Evolutionary conservation across 2,888 invertebrate genomes (phyloP), one percentile per base, ranked within the genome.

Genomic region (Elmis aenea): DNA sequence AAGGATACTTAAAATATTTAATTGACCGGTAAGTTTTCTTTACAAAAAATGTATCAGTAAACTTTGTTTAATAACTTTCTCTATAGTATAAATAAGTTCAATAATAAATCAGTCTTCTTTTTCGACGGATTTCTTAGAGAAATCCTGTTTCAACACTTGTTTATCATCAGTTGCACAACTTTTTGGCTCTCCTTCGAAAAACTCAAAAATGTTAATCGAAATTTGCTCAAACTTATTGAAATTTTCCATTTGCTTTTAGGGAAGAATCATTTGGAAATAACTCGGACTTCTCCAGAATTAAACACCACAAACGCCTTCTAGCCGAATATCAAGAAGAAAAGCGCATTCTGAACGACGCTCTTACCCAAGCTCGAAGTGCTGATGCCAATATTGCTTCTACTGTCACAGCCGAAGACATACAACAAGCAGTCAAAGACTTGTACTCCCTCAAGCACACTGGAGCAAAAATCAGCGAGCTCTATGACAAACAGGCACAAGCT

Each of bases 1-100:
- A 54, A 26, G 50, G 49, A 15, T 65, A 63, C 22, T 54, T 65
- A 13, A 46, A 59, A 21, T 58, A 62, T 45, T 44, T 63, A 18
- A 61, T 64, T 13, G 42, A 47, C 9, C 50, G 54, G 62, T 61
- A 51, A 50, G 49, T 31, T 32, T 14, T n/a, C n/a, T n/a, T n/a
- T n/a, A n/a, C n/a, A n/a, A n/a, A n/a, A n/a, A n/a, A n/a, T n/a
- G n/a, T n/a, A n/a, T n/a, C n/a, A n/a, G n/a, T n/a, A n/a, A n/a
- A n/a, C n/a, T n/a, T n/a, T n/a, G n/a, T n/a, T n/a, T n/a, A n/a
- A n/a, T n/a, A n/a, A n/a, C n/a, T n/a, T n/a, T n/a, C n/a, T n/a
- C n/a, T n/a, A n/a, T n/a, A n/a, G n/a, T n/a, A n/a, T n/a, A n/a
- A n/a, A n/a, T n/a, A n/a, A n/a, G n/a, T n/a, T n/a, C n/a, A n/a